phyloP scores from a whole-genome alignment of 2,797 vertebrate genomes.

The Oreochromis mossambicus region DNA sequence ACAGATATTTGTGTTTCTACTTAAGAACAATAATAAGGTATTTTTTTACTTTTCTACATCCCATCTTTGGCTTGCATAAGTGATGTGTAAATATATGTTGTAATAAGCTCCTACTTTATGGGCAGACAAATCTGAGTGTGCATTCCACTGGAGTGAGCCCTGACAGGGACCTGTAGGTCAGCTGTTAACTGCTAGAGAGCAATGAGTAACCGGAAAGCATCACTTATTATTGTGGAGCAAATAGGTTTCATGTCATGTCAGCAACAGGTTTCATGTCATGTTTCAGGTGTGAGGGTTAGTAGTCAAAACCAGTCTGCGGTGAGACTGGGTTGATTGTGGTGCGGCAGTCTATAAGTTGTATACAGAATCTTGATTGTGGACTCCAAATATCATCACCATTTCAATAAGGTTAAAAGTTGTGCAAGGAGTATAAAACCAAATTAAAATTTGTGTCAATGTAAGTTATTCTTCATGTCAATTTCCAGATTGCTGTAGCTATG shows the following conservation, averaged over 20 bases:
- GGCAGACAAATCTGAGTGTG: neutral
- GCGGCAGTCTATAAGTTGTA: neutral
- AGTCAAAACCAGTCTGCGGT: neutral
- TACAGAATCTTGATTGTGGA: neutral
- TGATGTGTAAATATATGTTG: neutral
- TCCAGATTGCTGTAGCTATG: neutral
- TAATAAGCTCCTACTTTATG: neutral
- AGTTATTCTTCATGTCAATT: neutral
- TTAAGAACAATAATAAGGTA: neutral
- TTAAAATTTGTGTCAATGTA: neutral
- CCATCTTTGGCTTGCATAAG: neutral
- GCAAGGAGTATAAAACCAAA: neutral
- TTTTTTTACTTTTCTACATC: neutral
- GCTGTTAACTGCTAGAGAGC: neutral
- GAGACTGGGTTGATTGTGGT: neutral
- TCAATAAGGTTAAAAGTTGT: neutral
- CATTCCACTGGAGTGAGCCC: neutral
- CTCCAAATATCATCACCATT: neutral
- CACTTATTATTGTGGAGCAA: neutral
- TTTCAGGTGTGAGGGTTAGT: neutral
- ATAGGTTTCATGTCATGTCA: neutral
- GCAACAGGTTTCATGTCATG: neutral
- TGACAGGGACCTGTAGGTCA: rapidly evolving
- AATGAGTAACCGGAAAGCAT: neutral
- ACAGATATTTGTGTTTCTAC: neutral